Conservation (phyloP, 2,888 invertebrate genomes). For the Seira ritae region DNA sequence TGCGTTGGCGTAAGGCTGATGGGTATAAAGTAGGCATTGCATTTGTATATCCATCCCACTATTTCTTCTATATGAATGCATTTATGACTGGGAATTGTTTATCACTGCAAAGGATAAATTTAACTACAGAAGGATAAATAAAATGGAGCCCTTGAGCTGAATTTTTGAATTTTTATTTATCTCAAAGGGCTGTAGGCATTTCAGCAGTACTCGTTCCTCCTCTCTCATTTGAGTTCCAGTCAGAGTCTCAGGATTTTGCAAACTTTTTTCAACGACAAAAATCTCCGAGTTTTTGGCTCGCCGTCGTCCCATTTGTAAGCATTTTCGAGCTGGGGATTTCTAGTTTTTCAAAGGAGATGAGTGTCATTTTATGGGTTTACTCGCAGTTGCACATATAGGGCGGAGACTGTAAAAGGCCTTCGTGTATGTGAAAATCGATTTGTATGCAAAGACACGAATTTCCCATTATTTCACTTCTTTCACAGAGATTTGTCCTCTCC, state of each 20-base stretch:
- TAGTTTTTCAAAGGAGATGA: neutral
- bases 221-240: too few relatives aligned
- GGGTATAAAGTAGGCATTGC: too few relatives aligned
- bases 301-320: neutral
- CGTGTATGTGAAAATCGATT: slow-evolving; percentile 42
- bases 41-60: neutral
- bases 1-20: too few relatives aligned
- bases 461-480: slow-evolving; percentile 53
- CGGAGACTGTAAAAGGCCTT: too few relatives aligned
- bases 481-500: slow-evolving; percentile 14
- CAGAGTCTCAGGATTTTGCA: too few relatives aligned
- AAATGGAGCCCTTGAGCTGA: slow-evolving; percentile 4
- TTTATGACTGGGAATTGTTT: neutral
- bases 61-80: neutral
- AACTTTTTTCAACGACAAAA: neutral
- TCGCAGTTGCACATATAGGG: neutral
- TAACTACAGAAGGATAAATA: neutral
- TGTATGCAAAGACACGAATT: slow-evolving; percentile 54
- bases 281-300: neutral
- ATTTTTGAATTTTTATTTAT: neutral
- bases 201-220: too few relatives aligned
- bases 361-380: neutral
- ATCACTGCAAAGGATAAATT: neutral
- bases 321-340: neutral
- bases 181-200: too few relatives aligned